phyloP scores from a whole-genome alignment of 2,113 vertebrate genomes.

The Carlito syrichta region DNA sequence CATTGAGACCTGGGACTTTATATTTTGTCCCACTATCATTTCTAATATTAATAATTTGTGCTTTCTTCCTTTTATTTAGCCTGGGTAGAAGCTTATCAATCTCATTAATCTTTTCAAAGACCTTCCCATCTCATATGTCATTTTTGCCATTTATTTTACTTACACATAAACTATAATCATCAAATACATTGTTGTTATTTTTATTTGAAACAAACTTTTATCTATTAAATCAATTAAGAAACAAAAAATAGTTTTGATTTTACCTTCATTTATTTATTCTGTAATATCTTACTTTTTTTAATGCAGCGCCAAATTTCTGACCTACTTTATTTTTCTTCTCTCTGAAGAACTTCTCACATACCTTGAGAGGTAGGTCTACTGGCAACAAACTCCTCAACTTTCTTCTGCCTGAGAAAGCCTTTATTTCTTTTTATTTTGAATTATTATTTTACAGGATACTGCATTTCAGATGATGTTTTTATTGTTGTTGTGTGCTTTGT shows the following conservation, averaged over 20 bases:
- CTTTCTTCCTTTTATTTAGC: neutral
- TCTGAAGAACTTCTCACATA: neutral
- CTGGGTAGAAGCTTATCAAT: neutral
- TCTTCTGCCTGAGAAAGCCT: neutral
- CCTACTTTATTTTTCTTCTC: neutral
- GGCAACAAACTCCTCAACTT: neutral
- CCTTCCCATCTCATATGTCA: neutral
- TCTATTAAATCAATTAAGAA: neutral
- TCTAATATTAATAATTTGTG: neutral
- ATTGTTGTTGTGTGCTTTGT: neutral
- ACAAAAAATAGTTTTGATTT: neutral
- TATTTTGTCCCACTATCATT: neutral
- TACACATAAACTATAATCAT: neutral
- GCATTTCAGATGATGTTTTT: neutral
- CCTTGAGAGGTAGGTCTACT: neutral
- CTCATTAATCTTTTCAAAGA: neutral
- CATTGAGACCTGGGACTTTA: neutral
- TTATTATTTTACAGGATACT: neutral
- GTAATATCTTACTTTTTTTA: neutral
- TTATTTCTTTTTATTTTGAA: neutral
- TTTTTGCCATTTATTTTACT: neutral
- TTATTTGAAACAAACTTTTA: neutral
- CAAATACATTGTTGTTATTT: neutral
- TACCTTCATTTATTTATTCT: neutral
- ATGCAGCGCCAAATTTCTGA: neutral